These are phyloP conservation scores for Drosophila repleta DNA, from an alignment of 1,140 invertebrate species.

Conservation along the genomic window DNA sequence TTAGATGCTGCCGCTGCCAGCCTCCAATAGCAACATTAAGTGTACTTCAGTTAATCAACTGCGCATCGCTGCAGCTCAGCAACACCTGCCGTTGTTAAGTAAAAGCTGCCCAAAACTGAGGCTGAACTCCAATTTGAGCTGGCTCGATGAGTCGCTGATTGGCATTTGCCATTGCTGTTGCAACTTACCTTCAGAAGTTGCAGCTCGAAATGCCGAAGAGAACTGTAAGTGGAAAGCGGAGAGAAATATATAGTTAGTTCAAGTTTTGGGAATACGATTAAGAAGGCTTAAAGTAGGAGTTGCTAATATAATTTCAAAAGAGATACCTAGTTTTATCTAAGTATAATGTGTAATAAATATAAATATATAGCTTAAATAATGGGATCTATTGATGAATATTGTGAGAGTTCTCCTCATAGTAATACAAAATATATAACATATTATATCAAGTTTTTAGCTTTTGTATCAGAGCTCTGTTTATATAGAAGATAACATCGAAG, in stretches of 20 bases:
- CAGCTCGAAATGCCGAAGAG: constrained; percentile 11
- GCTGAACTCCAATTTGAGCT: background rate
- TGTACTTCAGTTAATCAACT: constrained; percentile 19
- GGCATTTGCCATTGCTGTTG: background rate
- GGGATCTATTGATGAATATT: no score
- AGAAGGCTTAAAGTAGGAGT: no score
- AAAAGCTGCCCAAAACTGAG: background rate
- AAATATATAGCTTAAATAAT: no score
- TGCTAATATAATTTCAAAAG: no score
- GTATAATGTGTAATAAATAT: no score
- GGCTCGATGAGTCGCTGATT: background rate
- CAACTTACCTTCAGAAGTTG: constrained; percentile 35
- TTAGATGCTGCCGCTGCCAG: constrained; percentile 37
- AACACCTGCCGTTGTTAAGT: constrained; percentile 42
- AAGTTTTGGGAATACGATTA: background rate
- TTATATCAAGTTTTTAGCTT: no score
- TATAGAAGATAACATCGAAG: no score
- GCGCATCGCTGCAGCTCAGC: constrained; percentile 5
- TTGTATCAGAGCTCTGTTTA: no score
- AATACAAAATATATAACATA: no score
- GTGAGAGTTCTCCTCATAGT: no score
- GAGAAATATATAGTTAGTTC: background rate
- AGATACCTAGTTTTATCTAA: no score
- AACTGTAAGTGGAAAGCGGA: constrained; percentile 15
- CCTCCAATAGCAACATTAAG: background rate